phyloP scores from a whole-genome alignment of 2,888 invertebrate genomes.

The Coenonympha arcania region DNA sequence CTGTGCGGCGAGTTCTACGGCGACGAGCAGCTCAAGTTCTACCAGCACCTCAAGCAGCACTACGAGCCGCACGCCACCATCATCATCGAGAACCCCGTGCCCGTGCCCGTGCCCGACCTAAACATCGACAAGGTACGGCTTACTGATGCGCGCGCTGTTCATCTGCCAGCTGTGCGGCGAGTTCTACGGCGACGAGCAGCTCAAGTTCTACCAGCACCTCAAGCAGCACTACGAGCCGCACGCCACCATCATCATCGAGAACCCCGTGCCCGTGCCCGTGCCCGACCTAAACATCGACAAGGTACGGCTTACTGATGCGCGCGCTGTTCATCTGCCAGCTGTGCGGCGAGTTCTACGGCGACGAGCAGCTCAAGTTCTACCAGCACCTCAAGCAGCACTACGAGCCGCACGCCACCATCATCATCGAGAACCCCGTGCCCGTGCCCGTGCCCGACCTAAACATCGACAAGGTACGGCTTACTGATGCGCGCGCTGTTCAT shows the following conservation, averaged over 20 bases:
- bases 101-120: conserved; percentile 43
- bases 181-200: conserved; percentile 80
- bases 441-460: conserved; percentile 45
- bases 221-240: conserved; percentile 85
- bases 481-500: conserved; percentile 73
- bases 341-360: conserved; percentile 81
- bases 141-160: conserved; percentile 68
- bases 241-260: conserved; percentile 55
- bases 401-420: conserved; percentile 74
- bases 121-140: conserved; percentile 60
- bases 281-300: conserved; percentile 60
- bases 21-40: conserved; percentile 85
- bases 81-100: conserved; percentile 60
- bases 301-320: conserved; percentile 58
- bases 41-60: conserved; percentile 86
- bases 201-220: conserved; percentile 88
- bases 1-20: conserved; percentile 83
- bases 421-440: conserved; percentile 59
- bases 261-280: conserved; percentile 46
- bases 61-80: conserved; percentile 78
- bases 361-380: conserved; percentile 86
- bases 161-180: conserved; percentile 87
- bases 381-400: conserved; percentile 88
- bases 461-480: conserved; percentile 57
- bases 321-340: conserved; percentile 81